Evolutionary conservation across 37 sponge, comb jelly and placozoan species (phyloP).

Genomic region (Oopsacas minuta): DNA sequence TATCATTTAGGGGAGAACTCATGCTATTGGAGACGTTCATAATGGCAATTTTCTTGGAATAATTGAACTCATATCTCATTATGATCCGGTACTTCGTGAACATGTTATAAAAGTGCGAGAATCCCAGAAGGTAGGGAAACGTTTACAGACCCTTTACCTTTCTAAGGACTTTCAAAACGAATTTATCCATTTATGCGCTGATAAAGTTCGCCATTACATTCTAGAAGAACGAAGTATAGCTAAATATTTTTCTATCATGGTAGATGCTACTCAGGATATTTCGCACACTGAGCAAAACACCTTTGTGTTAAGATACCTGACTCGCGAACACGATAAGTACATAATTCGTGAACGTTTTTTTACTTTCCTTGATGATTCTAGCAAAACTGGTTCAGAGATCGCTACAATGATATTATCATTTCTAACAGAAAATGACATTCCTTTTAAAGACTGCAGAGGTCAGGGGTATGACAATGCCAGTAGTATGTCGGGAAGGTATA

Average conservation of each 20-base stretch:
- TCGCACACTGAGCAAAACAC: conserved; percentile 25
- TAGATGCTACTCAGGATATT: conserved; percentile 26
- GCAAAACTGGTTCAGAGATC: conserved; percentile 23
- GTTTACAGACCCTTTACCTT: conserved; percentile 15
- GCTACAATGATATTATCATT: conserved; percentile 22
- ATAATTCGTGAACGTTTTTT: conserved; percentile 27
- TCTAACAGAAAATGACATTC: conserved; percentile 21
- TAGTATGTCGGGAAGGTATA: conserved; percentile 24
- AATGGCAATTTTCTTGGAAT: conserved; percentile 20
- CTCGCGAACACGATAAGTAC: not conserved
- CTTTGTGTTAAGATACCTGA: conserved; percentile 22
- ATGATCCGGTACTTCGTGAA: conserved; percentile 17
- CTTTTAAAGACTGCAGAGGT: conserved; percentile 19
- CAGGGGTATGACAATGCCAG: conserved; percentile 14
- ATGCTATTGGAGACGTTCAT: conserved; percentile 14
- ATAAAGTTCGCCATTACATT: conserved; percentile 13
- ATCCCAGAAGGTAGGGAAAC: not conserved
- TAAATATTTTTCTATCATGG: conserved; percentile 26
- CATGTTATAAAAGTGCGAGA: conserved; percentile 13
- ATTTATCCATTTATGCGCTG: conserved; percentile 17
- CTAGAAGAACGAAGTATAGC: conserved; percentile 13
- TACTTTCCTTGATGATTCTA: conserved; percentile 16
- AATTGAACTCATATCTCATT: conserved; percentile 18
- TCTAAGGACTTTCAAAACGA: conserved; percentile 14
- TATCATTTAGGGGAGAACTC: conserved; percentile 12